Conservation (phyloP, 2,113 vertebrate species). For the Casuarius casuarius region DNA sequence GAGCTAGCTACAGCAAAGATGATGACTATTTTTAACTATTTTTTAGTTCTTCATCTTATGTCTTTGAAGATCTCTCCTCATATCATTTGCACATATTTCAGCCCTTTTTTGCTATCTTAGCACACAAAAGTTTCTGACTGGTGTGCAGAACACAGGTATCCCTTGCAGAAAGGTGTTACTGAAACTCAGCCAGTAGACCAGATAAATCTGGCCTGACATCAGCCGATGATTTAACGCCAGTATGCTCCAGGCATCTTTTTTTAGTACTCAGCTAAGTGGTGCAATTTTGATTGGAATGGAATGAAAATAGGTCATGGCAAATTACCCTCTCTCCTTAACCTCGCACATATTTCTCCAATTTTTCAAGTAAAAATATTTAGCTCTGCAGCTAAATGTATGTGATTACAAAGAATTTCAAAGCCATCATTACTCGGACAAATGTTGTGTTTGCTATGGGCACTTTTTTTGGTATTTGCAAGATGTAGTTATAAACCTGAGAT, state of each 20-base stretch:
- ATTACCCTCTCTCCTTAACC: constrained; percentile 17
- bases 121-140: neutral
- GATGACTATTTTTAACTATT: neutral
- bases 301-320: constrained; percentile 63
- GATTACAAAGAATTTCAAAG: constrained; percentile 5
- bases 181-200: neutral
- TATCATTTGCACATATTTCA: neutral
- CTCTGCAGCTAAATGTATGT: neutral
- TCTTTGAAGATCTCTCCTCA: neutral
- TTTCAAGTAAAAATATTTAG: constrained; percentile 48
- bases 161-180: neutral
- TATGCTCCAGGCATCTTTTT: constrained; percentile 38
- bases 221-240: constrained; percentile 28
- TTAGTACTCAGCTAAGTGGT: constrained; percentile 21
- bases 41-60: neutral
- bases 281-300: constrained; percentile 56
- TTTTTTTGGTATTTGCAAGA: neutral
- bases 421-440: constrained; percentile 1
- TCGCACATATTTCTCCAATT: neutral
- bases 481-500: neutral
- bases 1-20: neutral
- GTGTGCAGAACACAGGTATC: neutral
- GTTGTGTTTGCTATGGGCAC: neutral
- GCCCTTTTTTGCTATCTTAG: neutral
- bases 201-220: neutral